Evolutionary conservation across 2,888 invertebrate genomes (phyloP).

Genomic region (Nymphalis urticae): DNA sequence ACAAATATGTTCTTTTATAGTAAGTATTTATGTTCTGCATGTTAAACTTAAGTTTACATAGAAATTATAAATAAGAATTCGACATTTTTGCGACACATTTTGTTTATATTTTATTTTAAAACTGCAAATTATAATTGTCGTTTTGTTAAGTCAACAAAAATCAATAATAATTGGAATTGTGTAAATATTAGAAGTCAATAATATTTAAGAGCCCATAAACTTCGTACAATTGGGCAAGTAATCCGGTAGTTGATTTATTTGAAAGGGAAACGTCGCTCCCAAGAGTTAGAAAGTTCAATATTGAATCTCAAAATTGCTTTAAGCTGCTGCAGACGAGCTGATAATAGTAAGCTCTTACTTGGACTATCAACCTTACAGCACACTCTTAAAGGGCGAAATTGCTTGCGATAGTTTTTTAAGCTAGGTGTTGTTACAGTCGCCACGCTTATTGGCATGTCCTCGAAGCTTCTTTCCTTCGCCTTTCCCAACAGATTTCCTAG

Average conservation of each 20-base stretch:
- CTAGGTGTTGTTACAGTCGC: conserved; percentile 70
- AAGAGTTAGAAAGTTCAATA: conserved; percentile 75
- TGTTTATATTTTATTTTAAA: no score
- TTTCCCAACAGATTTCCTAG: conserved; percentile 51
- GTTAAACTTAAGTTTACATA: no score
- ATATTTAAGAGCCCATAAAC: conserved; percentile 41
- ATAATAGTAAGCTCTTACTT: conserved; percentile 64
- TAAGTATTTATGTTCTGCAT: no score
- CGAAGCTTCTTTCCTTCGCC: conserved; percentile 68
- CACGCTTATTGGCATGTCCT: conserved; percentile 76
- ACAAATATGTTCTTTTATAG: no score
- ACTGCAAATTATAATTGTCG: conserved; percentile 3
- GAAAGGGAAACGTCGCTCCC: conserved; percentile 67
- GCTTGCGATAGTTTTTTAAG: conserved; percentile 54
- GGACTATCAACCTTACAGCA: conserved; percentile 68
- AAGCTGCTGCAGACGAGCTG: conserved; percentile 69
- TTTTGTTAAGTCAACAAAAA: conserved; percentile 14
- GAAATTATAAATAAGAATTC: no score
- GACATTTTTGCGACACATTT: no score
- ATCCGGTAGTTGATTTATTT: conserved; percentile 55
- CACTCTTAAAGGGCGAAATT: conserved; percentile 57
- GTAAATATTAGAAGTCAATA: conserved; percentile 21
- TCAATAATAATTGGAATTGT: conserved; percentile 22
- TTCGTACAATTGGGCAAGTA: conserved; percentile 44
- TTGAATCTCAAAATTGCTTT: conserved; percentile 79